Evolutionary conservation across 2,113 vertebrate species (phyloP).

Genomic region (Montifringilla adamsi): DNA sequence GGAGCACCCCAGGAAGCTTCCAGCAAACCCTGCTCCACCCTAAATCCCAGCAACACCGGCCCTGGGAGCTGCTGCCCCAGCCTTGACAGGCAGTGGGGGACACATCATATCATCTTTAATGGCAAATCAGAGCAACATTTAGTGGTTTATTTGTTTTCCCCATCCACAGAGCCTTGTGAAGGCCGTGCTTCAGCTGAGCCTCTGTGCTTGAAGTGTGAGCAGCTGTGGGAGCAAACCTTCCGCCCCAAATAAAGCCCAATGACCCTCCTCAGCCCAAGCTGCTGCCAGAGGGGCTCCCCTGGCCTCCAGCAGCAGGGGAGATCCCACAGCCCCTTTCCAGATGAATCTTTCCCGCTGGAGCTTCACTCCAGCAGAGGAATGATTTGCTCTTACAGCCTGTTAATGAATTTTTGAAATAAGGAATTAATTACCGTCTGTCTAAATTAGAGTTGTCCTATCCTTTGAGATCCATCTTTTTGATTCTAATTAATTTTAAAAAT

Average conservation of each 20-base stretch:
- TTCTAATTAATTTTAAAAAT: constrained; percentile 80
- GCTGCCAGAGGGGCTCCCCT: neutral
- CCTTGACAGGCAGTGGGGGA: accelerated
- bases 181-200: accelerated
- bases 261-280: no score
- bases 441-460: constrained; percentile 72
- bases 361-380: constrained; percentile 24
- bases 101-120: accelerated
- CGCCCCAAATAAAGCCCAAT: neutral
- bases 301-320: neutral
- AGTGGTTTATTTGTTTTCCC: neutral
- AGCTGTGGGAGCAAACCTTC: neutral
- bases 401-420: constrained; percentile 66
- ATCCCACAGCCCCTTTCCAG: neutral
- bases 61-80: neutral
- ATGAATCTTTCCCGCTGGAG: constrained; percentile 17
- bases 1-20: neutral
- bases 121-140: accelerated
- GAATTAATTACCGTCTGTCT: constrained; percentile 74
- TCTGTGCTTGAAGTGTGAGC: neutral
- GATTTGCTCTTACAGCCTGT: constrained; percentile 58
- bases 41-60: neutral
- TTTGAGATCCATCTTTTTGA: constrained; percentile 77
- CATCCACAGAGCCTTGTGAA: neutral
- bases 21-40: neutral